Base-by-base conservation (phyloP, 2,797 vertebrate species). In the Coracias cyanogaster region DNA sequence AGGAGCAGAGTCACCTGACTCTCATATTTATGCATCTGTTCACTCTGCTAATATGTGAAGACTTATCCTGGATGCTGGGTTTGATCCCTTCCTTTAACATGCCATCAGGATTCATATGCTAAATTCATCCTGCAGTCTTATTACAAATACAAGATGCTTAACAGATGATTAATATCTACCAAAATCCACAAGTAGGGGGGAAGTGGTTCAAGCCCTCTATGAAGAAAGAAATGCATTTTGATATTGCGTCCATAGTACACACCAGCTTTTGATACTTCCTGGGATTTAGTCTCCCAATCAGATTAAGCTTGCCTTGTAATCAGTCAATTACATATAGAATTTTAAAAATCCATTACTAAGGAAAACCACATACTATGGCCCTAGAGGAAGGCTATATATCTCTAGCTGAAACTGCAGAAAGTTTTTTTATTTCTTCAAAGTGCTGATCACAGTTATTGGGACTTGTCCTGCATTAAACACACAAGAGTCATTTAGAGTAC, bases 121-220 rank as follows among this genome's bases (percentile, higher is more conserved):
- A 48, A 71, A 87, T 43, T 72, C 6, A 64, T 45, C 39, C 20
- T 48, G 45, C 5, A 6, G 31, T 18, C 18, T 31, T 64, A 61
- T 49, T 54, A 62, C 2, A 72, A 49, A 54, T 7, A 33, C 24
- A 70, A 58, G 22, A n/a, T 55, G 5, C 25, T 54, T 62, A 72
- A 61, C 4, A 70, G n/a, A 26, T 58, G 52, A 73, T 46, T 14
- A 35, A 7, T 39, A 83, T 12, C 37, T 37, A 58, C 9, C 15
- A 46, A 26, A 71, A n/a, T 4, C n/a, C 22, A 33, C 4, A 81
- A 85, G 9, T 0, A 19, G 3, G 8, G 1, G 2, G 2, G 10
- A 26, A 80, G 37, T 10, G 37, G 37, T 37, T 37, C 37, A 37
- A 37, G 22, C 13, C 17, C 31, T 77, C 49, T 18, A 6, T 10